These are phyloP conservation scores for Pangasius mekongensis DNA, from an alignment of 2,797 vertebrate genomes.

Conservation along the genomic window DNA sequence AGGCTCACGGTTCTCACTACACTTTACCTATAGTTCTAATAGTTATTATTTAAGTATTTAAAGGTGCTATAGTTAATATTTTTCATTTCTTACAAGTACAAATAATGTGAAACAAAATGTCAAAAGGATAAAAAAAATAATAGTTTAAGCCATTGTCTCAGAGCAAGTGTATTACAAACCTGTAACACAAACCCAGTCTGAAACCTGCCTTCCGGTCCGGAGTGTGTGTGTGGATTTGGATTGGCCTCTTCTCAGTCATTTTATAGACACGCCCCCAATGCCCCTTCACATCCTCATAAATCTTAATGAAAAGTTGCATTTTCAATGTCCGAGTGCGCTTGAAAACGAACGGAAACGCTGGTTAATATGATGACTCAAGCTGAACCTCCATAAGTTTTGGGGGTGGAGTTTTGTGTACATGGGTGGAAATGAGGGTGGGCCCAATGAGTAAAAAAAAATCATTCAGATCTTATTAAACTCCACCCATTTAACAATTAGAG, in stretches of 20 bases:
- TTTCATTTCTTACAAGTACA: not conserved
- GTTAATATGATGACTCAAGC: not conserved
- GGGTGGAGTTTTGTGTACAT: not conserved
- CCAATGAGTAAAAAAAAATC: not conserved
- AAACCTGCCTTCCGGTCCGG: not conserved
- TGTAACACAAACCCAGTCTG: not conserved
- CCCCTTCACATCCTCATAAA: not conserved
- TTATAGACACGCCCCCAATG: not conserved
- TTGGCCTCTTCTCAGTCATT: not conserved
- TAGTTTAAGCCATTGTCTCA: not conserved
- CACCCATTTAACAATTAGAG: too few relatives aligned
- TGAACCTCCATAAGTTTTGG: not conserved
- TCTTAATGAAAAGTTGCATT: not conserved
- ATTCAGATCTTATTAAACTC: not conserved
- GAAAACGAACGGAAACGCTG: not conserved
- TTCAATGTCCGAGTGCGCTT: not conserved
- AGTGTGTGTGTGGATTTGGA: not conserved
- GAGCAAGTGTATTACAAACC: not conserved
- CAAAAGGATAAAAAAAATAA: not conserved
- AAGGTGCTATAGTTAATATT: not conserved
- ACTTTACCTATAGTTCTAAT: too few relatives aligned
- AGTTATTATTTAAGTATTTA: not conserved
- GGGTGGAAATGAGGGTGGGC: not conserved
- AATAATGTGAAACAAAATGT: not conserved
- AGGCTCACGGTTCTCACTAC: not conserved